These are phyloP conservation scores for Lordiphosa clarofinis DNA, from an alignment of 1,140 invertebrate genomes.

Conservation along the genomic window DNA sequence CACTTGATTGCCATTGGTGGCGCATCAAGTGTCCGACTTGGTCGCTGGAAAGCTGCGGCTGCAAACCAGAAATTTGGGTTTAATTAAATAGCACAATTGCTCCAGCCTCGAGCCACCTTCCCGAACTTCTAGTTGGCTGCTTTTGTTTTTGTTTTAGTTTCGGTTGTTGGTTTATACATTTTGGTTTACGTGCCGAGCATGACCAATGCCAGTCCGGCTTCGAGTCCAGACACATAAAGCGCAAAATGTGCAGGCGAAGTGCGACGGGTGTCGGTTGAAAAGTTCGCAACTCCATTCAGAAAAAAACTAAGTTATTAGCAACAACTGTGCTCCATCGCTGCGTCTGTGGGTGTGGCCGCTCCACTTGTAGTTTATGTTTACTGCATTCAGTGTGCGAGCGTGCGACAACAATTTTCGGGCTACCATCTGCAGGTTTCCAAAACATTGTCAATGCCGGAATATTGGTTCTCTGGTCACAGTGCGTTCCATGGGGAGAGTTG, in stretches of 20 bases:
- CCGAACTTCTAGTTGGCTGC: conserved; percentile 32
- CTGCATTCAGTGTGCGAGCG: conserved; percentile 54
- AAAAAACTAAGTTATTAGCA: conserved; percentile 72
- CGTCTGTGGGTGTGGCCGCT: conserved; percentile 31
- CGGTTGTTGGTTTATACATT: conserved; percentile 54
- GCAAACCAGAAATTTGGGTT: conserved; percentile 38
- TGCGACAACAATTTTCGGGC: conserved; percentile 56
- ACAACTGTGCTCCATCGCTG: conserved; percentile 33
- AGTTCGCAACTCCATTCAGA: conserved; percentile 50
- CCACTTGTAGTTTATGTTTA: conserved; percentile 58
- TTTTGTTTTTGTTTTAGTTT: conserved; percentile 42
- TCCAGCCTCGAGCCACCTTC: conserved; percentile 28
- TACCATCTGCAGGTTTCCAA: conserved; percentile 16
- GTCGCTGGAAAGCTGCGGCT: background rate
- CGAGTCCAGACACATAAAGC: conserved; percentile 47
- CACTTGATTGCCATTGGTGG: conserved; percentile 12
- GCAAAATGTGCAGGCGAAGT: conserved; percentile 44
- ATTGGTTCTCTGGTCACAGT: conserved; percentile 14
- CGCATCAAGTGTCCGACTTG: conserved; percentile 9
- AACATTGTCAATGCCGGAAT: conserved; percentile 41
- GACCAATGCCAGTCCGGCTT: conserved; percentile 26
- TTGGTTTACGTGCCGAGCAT: conserved; percentile 52
- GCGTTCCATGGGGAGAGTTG: conserved; percentile 3
- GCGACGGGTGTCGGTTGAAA: conserved; percentile 28
- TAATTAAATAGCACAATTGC: conserved; percentile 55